phyloP scores from a whole-genome alignment of 1,140 invertebrate genomes.

The Scylla paramamosain region DNA sequence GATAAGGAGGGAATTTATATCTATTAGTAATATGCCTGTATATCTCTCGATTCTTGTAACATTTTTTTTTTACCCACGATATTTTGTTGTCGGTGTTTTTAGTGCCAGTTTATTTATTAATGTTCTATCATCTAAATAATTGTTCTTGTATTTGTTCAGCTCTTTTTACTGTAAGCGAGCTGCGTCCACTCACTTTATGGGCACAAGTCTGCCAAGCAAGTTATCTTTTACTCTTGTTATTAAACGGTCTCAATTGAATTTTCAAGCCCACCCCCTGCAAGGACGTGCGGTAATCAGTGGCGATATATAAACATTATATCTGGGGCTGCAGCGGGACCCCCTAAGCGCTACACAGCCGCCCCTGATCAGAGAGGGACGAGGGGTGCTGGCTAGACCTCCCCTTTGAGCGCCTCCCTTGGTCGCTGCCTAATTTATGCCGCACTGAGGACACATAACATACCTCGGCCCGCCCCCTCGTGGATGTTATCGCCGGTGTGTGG shows the following conservation, averaged over 20 bases:
- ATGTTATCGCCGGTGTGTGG: constrained; percentile 43
- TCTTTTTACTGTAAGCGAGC: not conserved
- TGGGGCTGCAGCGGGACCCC: not conserved
- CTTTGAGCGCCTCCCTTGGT: not conserved
- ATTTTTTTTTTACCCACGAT: not conserved
- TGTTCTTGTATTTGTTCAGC: not conserved
- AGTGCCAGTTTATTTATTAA: not conserved
- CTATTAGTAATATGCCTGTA: not conserved
- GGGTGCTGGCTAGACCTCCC: not conserved
- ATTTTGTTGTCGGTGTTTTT: not conserved
- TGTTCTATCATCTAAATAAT: not conserved
- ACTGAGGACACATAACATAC: constrained; percentile 14
- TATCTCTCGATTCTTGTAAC: not conserved
- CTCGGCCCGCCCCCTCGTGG: not conserved
- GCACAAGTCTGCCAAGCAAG: not conserved
- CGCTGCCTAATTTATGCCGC: not conserved
- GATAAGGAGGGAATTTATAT: not conserved
- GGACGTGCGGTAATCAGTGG: not conserved
- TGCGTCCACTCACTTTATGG: not conserved
- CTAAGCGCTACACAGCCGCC: constrained; percentile 5
- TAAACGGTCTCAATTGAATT: not conserved
- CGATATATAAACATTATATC: constrained; percentile 53
- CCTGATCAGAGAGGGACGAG: not conserved
- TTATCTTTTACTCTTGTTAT: not conserved
- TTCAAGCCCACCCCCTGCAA: not conserved